These are phyloP conservation scores for Oncorhynchus keta DNA, from an alignment of 2,113 vertebrate genomes.

Conservation along the genomic window DNA sequence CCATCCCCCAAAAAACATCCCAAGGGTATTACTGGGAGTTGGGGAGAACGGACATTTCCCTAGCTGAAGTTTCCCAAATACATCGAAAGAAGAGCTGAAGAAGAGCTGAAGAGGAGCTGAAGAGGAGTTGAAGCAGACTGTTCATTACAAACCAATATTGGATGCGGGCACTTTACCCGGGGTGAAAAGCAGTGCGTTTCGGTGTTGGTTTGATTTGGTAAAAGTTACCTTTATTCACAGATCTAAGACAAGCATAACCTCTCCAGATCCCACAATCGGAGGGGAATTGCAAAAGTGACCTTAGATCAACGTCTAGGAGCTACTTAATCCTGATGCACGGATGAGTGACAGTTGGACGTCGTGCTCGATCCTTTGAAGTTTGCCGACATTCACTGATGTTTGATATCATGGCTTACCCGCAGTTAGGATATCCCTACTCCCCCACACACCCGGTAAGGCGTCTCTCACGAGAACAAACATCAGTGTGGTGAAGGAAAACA, in stretches of 20 bases:
- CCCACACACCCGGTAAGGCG: constrained; percentile 90
- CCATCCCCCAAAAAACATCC: background rate
- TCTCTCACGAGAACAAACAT: background rate
- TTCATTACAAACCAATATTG: too few species aligned
- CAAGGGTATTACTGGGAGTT: background rate
- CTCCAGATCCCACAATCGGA: background rate
- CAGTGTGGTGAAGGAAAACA: constrained; percentile 2
- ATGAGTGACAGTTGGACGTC: constrained; percentile 29
- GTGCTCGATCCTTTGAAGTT: background rate
- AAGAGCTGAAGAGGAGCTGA: background rate
- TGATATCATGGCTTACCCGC: constrained; percentile 91
- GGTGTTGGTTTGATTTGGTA: background rate
- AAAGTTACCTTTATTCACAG: background rate
- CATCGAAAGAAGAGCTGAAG: background rate
- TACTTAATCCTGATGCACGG: constrained; percentile 12
- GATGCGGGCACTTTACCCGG: background rate
- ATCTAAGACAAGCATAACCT: background rate
- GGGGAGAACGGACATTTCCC: background rate
- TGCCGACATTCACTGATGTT: background rate
- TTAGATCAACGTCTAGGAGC: background rate
- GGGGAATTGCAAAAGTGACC: background rate
- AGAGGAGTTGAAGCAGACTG: too few species aligned
- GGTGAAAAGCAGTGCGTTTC: background rate
- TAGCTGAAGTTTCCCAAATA: background rate
- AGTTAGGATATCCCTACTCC: constrained; percentile 94